Evolutionary conservation across 1,140 invertebrate genomes (phyloP), one percentile per base, ranked within the genome.

Genomic region (Phenacoccus solenopsis): DNA sequence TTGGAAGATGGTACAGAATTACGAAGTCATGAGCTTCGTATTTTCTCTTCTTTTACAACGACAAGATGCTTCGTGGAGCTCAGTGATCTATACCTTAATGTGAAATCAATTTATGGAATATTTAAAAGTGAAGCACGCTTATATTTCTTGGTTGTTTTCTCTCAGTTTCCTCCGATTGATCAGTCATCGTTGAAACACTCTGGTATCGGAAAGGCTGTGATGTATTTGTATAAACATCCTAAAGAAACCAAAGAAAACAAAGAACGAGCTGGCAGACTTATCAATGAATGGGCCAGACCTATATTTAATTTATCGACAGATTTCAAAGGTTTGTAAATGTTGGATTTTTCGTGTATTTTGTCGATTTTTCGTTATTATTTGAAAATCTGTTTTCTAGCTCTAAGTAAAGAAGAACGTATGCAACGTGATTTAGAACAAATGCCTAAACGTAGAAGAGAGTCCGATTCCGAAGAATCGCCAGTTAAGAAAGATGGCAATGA

Each of bases 181-280:
- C 90, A 93, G 76, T 87, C 88, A 27, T 87, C 91, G 64, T 80
- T 99, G 59, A 98, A 98, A 79, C 89, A 91, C 73, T 96, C 94
- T 56, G 93, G 96, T 56, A 94, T 98, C 75, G 93, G 96, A 28
- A 96, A 98, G 80, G 97, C 97, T 72, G 93, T 99, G 0, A 99
- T 99, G 97, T 98, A 98, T 82, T 83, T 99, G 13, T 98, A 95
- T 79, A 99, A 99, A 78, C 96, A 99, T 82, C 96, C 97, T 0
- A 94, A 92, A 80, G 97, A 99, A 83, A 91, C 90, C 0, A 96
- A 96, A 80, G 85, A 89, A 68, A 99, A 99, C 80, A 90, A 90
- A 78, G 89, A 92, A 76, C 83, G 87, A 64, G 94, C 94, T 72
- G 93, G 91, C 24, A 89, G 90, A 76, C 84, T 99, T 68, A 98